Percentiles rank a stretch among this genome's conserved stretches.
These are phyloP conservation scores for Mycalesis mineus DNA, from an alignment of 2,888 invertebrate species.

Conservation along the genomic window DNA sequence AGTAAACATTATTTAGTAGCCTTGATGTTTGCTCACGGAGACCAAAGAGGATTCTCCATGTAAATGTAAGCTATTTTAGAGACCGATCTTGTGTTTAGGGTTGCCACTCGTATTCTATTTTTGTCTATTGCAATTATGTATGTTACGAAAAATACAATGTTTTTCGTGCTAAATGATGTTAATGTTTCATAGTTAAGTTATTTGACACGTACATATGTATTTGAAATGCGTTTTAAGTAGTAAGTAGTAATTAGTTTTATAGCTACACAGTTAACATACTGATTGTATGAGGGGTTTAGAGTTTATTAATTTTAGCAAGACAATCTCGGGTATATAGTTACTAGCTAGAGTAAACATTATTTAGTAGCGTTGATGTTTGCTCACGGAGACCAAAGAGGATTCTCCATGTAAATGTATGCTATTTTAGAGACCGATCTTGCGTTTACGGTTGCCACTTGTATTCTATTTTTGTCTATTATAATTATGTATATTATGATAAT, in stretches of 20 bases:
- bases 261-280: too few species aligned
- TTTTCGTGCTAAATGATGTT: too few species aligned
- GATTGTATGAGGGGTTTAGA: too few species aligned
- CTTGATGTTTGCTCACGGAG: conserved; percentile 24
- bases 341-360: conserved; percentile 23
- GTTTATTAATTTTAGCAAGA: conserved; percentile 17
- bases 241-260: too few species aligned
- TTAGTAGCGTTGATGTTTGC: conserved; percentile 25
- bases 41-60: conserved; percentile 21
- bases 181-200: too few species aligned
- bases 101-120: too few species aligned
- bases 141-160: too few species aligned
- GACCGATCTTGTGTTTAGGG: conserved; percentile 1
- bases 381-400: conserved; percentile 23
- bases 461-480: too few species aligned
- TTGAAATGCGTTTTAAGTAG: too few species aligned
- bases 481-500: too few species aligned
- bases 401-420: conserved; percentile 21
- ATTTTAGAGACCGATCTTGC: conserved; percentile 3
- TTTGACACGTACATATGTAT: too few species aligned
- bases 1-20: conserved; percentile 26
- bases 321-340: conserved; percentile 16
- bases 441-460: not conserved
- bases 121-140: too few species aligned
- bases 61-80: conserved; percentile 17